Evolutionary conservation across 1,140 invertebrate genomes (phyloP), one percentile per base, ranked within the genome.

Genomic region (Drosophila trapezifrons): DNA sequence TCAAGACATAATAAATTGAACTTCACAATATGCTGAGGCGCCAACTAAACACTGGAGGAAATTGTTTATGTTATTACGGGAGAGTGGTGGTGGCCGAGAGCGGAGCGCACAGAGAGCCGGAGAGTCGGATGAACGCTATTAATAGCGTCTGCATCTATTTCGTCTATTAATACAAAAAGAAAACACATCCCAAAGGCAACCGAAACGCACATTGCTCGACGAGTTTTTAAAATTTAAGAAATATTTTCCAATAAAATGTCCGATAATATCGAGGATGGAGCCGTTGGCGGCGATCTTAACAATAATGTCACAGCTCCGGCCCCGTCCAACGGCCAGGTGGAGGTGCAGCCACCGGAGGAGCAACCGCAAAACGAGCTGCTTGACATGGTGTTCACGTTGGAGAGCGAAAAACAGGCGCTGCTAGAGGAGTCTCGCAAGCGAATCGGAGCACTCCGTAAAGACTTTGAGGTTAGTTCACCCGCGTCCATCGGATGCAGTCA

Each of bases 361-460:
- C 64, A 89, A 25, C 71, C 86, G 45, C 78, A 90, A 40, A 85
- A 80, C 46, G 91, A 92, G 47, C 76, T 92, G 45, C 78, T 92
- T 10, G 91, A 92, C 62, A 91, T 91, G 67, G 82, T 92, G 7
- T 92, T 92, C 54, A 76, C 80, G 40, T 75, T 92, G 76, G 91
- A 92, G 65, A 92, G 90, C 63, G 91, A 92, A 46, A 92, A 92
- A 69, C 90, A 91, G 37, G 78, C 85, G 47, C 47, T 92, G 62
- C 57, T 92, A 45, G 91, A 92, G 67, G 87, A 92, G 73, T 91
- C 90, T 42, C 87, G 90, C 42, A 85, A 78, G 49, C 57, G 91
- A 58, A 85, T 92, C 35, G 73, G 66, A 27, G 76, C 80, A 45
- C 81, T 91, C 40, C 89, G 90, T n/a, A 92, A 91, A 81, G 91